A percentile compares a stretch with the other conserved stretches of the same genome.
Conservation (phyloP, 2,888 invertebrate species). For the Parnassius mnemosyne region DNA sequence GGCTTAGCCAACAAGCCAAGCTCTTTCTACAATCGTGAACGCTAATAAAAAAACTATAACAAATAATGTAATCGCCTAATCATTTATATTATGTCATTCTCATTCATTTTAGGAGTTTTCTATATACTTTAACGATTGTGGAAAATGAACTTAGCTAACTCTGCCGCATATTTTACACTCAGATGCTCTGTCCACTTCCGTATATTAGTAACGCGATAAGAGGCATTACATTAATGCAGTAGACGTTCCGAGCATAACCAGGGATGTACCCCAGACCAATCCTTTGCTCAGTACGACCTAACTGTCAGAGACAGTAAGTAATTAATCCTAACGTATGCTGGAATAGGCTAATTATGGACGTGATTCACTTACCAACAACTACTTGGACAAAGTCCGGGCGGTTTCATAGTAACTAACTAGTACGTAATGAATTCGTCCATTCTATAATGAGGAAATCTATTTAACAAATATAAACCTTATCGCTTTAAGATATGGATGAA, state of each 20-base stretch:
- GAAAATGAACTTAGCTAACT: too few relatives aligned
- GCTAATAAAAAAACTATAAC: too few relatives aligned
- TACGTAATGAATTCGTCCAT: constrained; percentile 17
- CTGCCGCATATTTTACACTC: too few relatives aligned
- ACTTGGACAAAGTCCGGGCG: constrained; percentile 22
- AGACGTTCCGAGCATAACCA: constrained; percentile 1
- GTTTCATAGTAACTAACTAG: constrained; percentile 22
- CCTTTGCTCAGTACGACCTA: constrained; percentile 15
- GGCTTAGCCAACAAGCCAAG: too few relatives aligned
- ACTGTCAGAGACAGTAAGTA: constrained; percentile 19
- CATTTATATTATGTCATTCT: too few relatives aligned
- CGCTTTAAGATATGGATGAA: not conserved
- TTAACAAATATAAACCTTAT: constrained; percentile 11
- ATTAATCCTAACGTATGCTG: constrained; percentile 21
- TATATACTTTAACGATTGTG: too few relatives aligned
- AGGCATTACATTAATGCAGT: constrained; percentile 16
- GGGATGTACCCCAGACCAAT: constrained; percentile 18
- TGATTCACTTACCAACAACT: constrained; percentile 13
- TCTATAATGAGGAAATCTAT: constrained; percentile 13
- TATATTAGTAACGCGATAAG: too few relatives aligned
- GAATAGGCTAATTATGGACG: constrained; percentile 21
- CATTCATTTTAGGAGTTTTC: too few relatives aligned
- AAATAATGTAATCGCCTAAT: too few relatives aligned
- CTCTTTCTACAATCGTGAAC: too few relatives aligned
- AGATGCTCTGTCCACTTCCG: too few relatives aligned